Conservation (phyloP, 2,888 invertebrate genomes). For the Dicranocentrus wangi region DNA sequence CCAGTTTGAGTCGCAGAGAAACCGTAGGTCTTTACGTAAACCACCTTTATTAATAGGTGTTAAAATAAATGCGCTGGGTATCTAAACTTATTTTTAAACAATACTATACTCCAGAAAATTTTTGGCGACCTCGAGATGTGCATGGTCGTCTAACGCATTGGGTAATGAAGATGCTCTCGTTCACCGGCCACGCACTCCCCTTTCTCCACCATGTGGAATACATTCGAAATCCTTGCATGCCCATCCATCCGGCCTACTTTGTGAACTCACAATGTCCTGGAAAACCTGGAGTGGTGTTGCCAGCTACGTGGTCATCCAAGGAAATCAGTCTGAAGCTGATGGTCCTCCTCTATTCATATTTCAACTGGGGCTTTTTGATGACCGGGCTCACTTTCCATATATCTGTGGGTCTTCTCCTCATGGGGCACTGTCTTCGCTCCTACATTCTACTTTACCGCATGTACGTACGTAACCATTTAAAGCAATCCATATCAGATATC, state of each 20-base stretch:
- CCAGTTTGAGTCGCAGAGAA: neutral
- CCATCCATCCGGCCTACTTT: neutral
- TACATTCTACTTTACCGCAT: neutral
- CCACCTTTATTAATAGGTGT: no score
- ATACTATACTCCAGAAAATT: neutral
- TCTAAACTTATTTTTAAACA: no score
- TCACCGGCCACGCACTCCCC: neutral
- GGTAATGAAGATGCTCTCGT: neutral
- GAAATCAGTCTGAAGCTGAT: neutral
- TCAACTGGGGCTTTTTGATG: slow-evolving; percentile 6
- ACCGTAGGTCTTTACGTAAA: no score
- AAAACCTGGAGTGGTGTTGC: neutral
- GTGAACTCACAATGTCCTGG: neutral
- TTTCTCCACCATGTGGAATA: slow-evolving; percentile 5
- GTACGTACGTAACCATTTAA: neutral
- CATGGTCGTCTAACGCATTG: neutral
- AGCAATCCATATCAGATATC: neutral
- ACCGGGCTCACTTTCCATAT: neutral
- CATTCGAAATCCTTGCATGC: neutral
- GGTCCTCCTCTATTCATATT: neutral
- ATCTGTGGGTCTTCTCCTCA: neutral
- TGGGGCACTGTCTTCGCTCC: slow-evolving; percentile 6
- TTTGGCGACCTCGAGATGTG: neutral
- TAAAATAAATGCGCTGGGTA: no score
- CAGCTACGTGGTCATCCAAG: neutral